These are phyloP conservation scores for Solen grandis DNA, from an alignment of 1,140 invertebrate genomes.

Conservation along the genomic window DNA sequence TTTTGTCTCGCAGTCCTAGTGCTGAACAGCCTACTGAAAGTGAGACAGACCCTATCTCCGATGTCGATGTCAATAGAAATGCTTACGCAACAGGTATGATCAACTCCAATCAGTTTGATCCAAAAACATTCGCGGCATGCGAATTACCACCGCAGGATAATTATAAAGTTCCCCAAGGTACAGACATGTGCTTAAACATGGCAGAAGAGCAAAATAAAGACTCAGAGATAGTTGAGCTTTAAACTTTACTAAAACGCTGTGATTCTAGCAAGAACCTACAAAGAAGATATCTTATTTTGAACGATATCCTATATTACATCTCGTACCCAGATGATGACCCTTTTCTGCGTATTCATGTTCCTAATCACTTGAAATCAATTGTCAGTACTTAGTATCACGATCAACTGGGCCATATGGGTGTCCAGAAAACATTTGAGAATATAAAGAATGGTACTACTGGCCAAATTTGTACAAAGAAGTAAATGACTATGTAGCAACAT, in stretches of 20 bases:
- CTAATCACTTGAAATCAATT: background rate
- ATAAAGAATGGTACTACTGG: constrained; percentile 44
- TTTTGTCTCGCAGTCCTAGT: constrained; percentile 27
- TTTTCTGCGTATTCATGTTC: constrained; percentile 39
- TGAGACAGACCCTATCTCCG: background rate
- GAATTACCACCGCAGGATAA: background rate
- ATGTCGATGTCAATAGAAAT: constrained; percentile 1
- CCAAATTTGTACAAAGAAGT: constrained; percentile 49
- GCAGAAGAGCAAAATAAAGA: background rate
- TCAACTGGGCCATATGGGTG: constrained; percentile 41
- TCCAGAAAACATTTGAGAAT: constrained; percentile 53
- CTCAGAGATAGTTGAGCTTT: background rate
- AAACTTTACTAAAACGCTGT: background rate
- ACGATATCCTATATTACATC: constrained; percentile 16
- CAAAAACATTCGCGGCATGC: background rate
- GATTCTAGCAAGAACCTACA: background rate
- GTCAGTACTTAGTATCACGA: constrained; percentile 52
- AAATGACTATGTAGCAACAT: constrained; percentile 36
- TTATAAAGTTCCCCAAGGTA: background rate
- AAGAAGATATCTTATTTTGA: background rate
- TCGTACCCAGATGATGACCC: constrained; percentile 14
- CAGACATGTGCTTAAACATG: background rate
- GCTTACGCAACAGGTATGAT: background rate
- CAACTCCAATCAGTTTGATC: background rate
- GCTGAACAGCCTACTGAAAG: background rate